Evolutionary conservation across 2,797 vertebrate species (phyloP), one percentile per base, ranked within the genome.

Genomic region (Okamejei kenojei): DNA sequence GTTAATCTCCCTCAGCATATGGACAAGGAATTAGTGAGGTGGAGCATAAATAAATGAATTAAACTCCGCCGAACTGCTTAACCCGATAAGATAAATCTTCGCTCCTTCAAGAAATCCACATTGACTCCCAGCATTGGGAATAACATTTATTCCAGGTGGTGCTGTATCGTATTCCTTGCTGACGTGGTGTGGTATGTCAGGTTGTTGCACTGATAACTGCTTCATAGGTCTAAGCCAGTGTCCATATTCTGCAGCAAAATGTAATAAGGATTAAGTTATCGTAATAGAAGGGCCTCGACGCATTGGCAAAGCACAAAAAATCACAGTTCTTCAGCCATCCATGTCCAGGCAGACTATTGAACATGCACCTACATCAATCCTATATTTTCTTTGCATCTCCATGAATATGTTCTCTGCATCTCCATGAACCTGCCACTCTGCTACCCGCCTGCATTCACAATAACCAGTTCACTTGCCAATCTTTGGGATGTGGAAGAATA

Each of bases 11-110:
- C 94, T 94, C 38, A 95, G 94, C 95, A 96, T 96, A 96, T 96
- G 95, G 95, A 93, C 94, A 86, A 95, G 96, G 96, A 97, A 97
- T 98, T 97, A 97, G 95, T 93, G 93, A 94, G 93, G 94, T 93
- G 94, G 95, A 95, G 95, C 94, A 94, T 96, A 74, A 96, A 96
- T 95, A 95, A 96, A 96, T 95, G 95, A 96, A 95, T 95, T 96
- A 95, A 96, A 94, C 95, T 95, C n/a, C 91, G 81, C n/a, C 94
- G 93, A 94, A 93, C 94, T 74, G 13, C 35, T 92, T 92, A 92
- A 76, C 35, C 71, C 23, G 68, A 92, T 76, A 29, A 38, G 54
- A 76, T 92, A 76, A 92, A 92, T 54, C 90, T 74, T 92, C 90
- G 76, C 29, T 76, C 90, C 90, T 92, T 92, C 38, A 76, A 92